These are phyloP conservation scores for Ophraella communa DNA, from an alignment of 2,888 invertebrate genomes.

Conservation along the genomic window DNA sequence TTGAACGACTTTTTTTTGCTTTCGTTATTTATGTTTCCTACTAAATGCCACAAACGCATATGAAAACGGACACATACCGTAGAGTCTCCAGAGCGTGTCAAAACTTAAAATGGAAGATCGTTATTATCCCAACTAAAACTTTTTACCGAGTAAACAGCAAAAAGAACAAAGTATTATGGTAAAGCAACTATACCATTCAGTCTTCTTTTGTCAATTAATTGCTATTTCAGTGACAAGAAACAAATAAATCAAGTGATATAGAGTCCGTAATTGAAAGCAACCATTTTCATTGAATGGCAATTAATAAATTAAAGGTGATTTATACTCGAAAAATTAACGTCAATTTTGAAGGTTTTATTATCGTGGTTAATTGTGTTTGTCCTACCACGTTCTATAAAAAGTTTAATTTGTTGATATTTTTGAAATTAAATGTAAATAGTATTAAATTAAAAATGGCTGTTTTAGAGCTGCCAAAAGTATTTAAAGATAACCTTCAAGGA, in stretches of 20 bases:
- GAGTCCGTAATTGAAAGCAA: neutral
- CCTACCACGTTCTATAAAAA: neutral
- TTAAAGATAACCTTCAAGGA: too few relatives aligned
- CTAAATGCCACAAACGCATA: neutral
- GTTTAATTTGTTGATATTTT: neutral
- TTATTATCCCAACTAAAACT: conserved; percentile 2
- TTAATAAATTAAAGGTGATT: neutral
- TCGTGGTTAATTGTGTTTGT: neutral
- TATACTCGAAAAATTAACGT: neutral
- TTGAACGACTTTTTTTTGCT: too few relatives aligned
- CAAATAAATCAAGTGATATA: neutral
- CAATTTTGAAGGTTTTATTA: neutral
- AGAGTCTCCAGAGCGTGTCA: neutral
- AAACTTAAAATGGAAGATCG: conserved; percentile 4
- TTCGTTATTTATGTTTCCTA: neutral
- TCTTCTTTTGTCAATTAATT: conserved; percentile 3
- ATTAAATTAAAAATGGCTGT: too few relatives aligned
- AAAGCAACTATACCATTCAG: neutral
- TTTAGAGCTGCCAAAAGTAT: too few relatives aligned
- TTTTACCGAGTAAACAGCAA: conserved; percentile 1
- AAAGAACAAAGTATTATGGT: neutral
- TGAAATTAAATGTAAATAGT: too few relatives aligned
- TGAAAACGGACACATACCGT: neutral
- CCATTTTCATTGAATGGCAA: neutral
- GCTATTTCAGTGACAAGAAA: neutral